These are phyloP conservation scores for Nothoprocta perdicaria DNA, from an alignment of 2,113 vertebrate genomes.

Conservation along the genomic window DNA sequence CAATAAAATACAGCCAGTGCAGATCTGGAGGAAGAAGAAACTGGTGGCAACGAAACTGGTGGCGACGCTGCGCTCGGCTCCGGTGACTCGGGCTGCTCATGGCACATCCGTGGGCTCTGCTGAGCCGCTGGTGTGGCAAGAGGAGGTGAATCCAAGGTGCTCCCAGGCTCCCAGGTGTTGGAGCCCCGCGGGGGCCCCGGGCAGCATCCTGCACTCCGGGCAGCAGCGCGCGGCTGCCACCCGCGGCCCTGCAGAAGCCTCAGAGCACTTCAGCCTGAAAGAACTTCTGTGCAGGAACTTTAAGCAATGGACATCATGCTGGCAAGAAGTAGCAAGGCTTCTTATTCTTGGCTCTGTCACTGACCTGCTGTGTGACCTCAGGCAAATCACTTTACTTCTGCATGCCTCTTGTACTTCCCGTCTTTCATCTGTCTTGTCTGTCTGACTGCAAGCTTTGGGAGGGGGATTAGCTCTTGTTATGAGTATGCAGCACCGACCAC, in stretches of 20 bases:
- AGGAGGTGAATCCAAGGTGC: fast-evolving
- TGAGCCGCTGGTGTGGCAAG: background rate
- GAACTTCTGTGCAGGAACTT: slow-evolving; percentile 42
- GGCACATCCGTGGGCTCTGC: background rate
- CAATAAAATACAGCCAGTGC: background rate
- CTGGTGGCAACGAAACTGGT: background rate
- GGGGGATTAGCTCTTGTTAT: background rate
- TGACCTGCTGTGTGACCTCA: slow-evolving; percentile 61
- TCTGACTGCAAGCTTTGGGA: slow-evolving; percentile 49
- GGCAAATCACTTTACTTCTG: slow-evolving; percentile 56
- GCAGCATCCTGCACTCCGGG: background rate
- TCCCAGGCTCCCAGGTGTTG: background rate
- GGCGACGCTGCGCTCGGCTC: background rate
- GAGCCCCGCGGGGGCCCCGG: background rate
- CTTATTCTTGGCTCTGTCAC: slow-evolving; percentile 53
- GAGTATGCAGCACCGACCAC: slow-evolving; percentile 42
- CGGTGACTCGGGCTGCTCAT: background rate
- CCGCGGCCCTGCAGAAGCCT: background rate
- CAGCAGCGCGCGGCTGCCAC: background rate
- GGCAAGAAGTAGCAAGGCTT: slow-evolving; percentile 60
- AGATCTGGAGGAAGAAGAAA: background rate
- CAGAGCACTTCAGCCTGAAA: slow-evolving; percentile 39
- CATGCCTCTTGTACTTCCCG: background rate
- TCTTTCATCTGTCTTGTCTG: slow-evolving; percentile 56
- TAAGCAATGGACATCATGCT: slow-evolving; percentile 57